Evolutionary conservation across 2,113 vertebrate genomes (phyloP), one percentile per base, ranked within the genome.

Genomic region (Pseudolaguvia tuberculata): DNA sequence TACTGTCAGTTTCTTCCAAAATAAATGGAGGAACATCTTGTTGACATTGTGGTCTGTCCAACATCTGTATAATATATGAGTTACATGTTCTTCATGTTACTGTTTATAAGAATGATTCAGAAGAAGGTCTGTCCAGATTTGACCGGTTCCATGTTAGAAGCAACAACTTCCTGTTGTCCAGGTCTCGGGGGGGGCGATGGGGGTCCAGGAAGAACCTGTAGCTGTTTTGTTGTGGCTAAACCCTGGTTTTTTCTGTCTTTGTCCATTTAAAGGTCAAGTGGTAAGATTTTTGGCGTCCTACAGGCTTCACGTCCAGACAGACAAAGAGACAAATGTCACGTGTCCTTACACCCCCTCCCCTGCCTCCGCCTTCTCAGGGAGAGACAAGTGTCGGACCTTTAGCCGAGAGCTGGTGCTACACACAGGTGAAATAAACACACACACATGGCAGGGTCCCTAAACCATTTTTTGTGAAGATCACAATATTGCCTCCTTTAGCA

Each of bases 401-500:
- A 87, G 96, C 96, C 21, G 96, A 99, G 90, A 98, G 95, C 92
- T 98, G 97, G 97, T 99, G 96, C 90, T 99, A 99, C 87, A 99
- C 96, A 70, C 96, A 98, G 91, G 96, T 97, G n/a, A n/a, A n/a
- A n/a, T n/a, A n/a, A n/a, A n/a, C n/a, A n/a, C n/a, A n/a, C n/a
- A n/a, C n/a, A n/a, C n/a, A n/a, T n/a, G n/a, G n/a, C n/a, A 14
- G 18, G 1, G 10, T 55, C 14, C 17, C 2, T 35, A 4, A 35
- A 35, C 6, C 3, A 35, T 35, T 35, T 35, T 35, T 35, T 35
- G 31, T 35, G 31, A 35, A 35, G 31, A 6, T 6, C 31, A 35
- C 31, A 35, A 4, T 35, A 35, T 35, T 35, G 31, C 6, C 6
- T 35, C 31, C 6, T 35, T 35, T 6, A 4, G 31, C 6, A 35